Evolutionary conservation across 2,888 invertebrate genomes (phyloP).

Genomic region (Parnassius apollo): DNA sequence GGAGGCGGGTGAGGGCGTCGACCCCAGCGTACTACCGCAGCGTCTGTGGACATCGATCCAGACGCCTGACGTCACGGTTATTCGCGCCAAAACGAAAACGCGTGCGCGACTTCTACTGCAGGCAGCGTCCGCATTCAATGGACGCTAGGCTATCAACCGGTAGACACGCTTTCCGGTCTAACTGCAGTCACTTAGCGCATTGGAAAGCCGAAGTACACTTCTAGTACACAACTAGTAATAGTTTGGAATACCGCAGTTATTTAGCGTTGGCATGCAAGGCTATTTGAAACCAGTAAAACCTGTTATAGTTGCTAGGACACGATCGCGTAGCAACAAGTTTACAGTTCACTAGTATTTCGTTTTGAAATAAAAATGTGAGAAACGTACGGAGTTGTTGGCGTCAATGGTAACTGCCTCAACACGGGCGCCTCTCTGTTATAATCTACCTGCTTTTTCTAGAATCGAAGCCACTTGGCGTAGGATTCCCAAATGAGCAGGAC

Average conservation of each 20-base stretch:
- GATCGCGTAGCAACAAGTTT: constrained; percentile 22
- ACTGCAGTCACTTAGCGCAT: constrained; percentile 46
- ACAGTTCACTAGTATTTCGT: constrained; percentile 13
- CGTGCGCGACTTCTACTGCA: constrained; percentile 75
- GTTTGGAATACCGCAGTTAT: constrained; percentile 16
- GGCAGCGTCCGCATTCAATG: constrained; percentile 77
- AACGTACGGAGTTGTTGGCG: constrained; percentile 80
- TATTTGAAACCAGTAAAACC: constrained; percentile 23
- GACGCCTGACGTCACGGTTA: constrained; percentile 79
- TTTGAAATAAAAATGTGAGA: constrained; percentile 56
- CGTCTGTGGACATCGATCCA: constrained; percentile 81
- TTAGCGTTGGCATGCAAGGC: constrained; percentile 29
- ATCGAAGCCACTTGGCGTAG: constrained; percentile 66
- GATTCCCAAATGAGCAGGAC: constrained; percentile 79
- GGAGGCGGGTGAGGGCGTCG: constrained; percentile 65
- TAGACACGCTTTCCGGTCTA: constrained; percentile 70
- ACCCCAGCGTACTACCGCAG: constrained; percentile 80
- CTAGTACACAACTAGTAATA: constrained; percentile 3
- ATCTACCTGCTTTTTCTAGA: constrained; percentile 79
- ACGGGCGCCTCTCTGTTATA: constrained; percentile 74
- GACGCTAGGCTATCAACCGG: constrained; percentile 67
- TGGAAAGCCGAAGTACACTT: constrained; percentile 34
- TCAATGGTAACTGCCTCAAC: constrained; percentile 75
- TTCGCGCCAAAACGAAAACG: constrained; percentile 81
- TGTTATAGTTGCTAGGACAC: constrained; percentile 26